A percentile compares a stretch with the other conserved stretches of the same genome.
Evolutionary conservation across 2,113 vertebrate genomes (phyloP).

Genomic region (Butastur rufipennis): DNA sequence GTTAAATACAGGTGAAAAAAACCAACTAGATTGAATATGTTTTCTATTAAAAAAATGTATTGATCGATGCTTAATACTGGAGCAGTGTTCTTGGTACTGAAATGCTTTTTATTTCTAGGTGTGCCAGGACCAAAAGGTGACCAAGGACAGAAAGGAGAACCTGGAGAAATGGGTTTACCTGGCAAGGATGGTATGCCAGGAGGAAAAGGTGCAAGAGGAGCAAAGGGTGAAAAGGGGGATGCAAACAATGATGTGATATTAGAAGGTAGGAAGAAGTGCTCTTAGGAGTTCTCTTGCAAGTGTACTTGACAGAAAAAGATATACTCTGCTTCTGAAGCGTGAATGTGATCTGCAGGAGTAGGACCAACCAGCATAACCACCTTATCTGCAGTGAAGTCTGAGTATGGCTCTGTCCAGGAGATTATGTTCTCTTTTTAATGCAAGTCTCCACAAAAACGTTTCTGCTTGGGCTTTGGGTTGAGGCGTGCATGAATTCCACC

Average conservation of each 20-base stretch:
- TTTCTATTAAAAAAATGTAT: background rate
- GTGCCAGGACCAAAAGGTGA: slow-evolving; percentile 71
- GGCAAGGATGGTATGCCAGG: slow-evolving; percentile 73
- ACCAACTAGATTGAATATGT: fast-evolving
- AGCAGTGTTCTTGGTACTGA: background rate
- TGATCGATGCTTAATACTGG: background rate
- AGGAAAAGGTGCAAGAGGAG: slow-evolving; percentile 80
- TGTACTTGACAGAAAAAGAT: background rate
- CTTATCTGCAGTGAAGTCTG: background rate
- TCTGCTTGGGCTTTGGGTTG: background rate
- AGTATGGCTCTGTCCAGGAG: background rate
- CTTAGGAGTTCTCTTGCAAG: background rate
- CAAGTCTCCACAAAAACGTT: background rate
- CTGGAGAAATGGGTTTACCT: slow-evolving; percentile 71
- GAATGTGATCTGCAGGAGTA: background rate
- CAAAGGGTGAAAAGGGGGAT: slow-evolving; percentile 81
- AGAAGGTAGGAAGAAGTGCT: slow-evolving; percentile 55
- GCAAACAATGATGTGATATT: slow-evolving; percentile 15
- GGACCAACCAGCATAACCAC: background rate
- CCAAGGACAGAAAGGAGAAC: slow-evolving; percentile 76
- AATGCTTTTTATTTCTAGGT: slow-evolving; percentile 33
- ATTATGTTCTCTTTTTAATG: background rate
- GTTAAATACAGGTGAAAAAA: background rate
- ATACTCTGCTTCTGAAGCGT: background rate
- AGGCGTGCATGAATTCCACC: background rate